Percentiles rank a stretch among this genome's conserved stretches.
phyloP scores from a whole-genome alignment of 1,140 invertebrate genomes.

The Drosophila grimshawi region DNA sequence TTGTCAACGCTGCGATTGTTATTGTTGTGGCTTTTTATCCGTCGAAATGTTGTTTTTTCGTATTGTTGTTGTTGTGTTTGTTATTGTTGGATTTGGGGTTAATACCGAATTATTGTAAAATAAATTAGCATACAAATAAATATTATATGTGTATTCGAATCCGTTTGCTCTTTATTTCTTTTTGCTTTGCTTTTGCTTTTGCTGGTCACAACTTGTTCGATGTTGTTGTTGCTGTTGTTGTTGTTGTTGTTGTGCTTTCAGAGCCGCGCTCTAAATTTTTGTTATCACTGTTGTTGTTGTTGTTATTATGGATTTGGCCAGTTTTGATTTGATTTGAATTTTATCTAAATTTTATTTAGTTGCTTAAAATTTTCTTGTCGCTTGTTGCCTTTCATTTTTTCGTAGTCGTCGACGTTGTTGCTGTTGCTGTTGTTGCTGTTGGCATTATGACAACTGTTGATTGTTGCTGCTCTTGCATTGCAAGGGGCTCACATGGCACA shows the following conservation, averaged over 20 bases:
- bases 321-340: constrained; percentile 35
- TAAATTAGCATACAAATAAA: constrained; percentile 75
- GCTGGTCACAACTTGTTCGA: background rate
- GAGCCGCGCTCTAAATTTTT: constrained; percentile 38
- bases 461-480: constrained; percentile 27
- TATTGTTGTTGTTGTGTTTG: constrained; percentile 37
- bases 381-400: constrained; percentile 69
- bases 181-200: constrained; percentile 6
- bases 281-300: constrained; percentile 22
- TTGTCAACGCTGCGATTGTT: constrained; percentile 21
- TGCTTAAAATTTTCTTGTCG: constrained; percentile 61
- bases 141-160: constrained; percentile 47
- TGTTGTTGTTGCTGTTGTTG: constrained; percentile 23
- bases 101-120: constrained; percentile 77
- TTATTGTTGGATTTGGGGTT: constrained; percentile 63
- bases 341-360: constrained; percentile 63
- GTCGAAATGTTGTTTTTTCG: too few species aligned
- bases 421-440: constrained; percentile 27
- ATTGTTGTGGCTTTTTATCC: constrained; percentile 28
- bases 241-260: constrained; percentile 24
- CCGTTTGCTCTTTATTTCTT: constrained; percentile 32
- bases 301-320: constrained; percentile 22
- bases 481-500: constrained; percentile 47
- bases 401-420: constrained; percentile 28
- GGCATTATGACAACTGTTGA: constrained; percentile 48